These are phyloP conservation scores for Oscheius myriophilus DNA, from an alignment of 2,888 invertebrate genomes.

Conservation along the genomic window DNA sequence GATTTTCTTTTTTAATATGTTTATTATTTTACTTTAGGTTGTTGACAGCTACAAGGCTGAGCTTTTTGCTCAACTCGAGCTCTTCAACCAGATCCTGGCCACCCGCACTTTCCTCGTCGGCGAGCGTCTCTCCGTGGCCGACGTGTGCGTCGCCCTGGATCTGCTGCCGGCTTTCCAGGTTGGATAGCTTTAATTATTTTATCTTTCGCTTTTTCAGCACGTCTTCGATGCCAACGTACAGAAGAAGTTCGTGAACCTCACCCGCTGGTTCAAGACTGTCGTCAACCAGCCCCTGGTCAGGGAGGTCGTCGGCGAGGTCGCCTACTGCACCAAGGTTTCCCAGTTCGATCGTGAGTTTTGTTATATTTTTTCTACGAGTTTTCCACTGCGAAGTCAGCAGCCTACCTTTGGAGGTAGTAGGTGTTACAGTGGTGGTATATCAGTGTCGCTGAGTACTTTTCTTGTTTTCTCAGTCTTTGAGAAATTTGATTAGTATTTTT, in stretches of 20 bases:
- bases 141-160: conserved; percentile 88
- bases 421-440: conserved; percentile 7
- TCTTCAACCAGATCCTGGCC: conserved; percentile 83
- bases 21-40: too few species aligned
- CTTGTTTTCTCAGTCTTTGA: neutral
- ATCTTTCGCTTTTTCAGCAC: conserved; percentile 59
- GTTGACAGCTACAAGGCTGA: conserved; percentile 52
- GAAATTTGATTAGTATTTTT: neutral
- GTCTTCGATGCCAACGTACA: conserved; percentile 76
- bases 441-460: neutral
- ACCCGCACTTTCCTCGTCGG: conserved; percentile 90
- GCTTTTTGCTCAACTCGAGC: conserved; percentile 77
- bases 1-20: neutral
- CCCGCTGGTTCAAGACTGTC: conserved; percentile 93
- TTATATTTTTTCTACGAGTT: neutral
- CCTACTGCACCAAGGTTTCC: conserved; percentile 83
- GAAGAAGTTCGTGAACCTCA: conserved; percentile 77
- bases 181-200: conserved; percentile 3
- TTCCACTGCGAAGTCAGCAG: conserved; percentile 50
- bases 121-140: conserved; percentile 92
- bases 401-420: neutral
- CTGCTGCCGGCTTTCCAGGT: conserved; percentile 86
- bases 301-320: conserved; percentile 80
- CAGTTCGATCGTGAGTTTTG: conserved; percentile 77
- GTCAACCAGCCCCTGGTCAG: conserved; percentile 86